Conservation (phyloP, 2,113 vertebrate genomes). For the Microcebus lehilahytsara region DNA sequence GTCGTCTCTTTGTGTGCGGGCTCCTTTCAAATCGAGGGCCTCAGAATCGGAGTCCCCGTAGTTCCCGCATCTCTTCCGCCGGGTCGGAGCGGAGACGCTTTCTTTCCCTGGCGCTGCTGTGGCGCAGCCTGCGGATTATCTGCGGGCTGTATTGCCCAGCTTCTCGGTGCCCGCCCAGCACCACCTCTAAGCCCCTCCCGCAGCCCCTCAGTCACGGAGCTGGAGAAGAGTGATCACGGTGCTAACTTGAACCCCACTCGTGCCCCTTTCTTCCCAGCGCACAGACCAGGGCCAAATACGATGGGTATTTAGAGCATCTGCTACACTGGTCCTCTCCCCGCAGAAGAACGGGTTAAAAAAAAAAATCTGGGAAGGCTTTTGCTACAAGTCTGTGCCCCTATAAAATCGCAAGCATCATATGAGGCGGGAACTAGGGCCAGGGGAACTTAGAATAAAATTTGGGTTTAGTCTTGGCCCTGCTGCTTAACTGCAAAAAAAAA, state of each 20-base stretch:
- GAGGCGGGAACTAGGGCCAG: neutral
- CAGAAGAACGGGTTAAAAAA: neutral
- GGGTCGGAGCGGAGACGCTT: no score
- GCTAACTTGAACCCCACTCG: neutral
- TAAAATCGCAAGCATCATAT: neutral
- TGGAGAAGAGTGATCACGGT: neutral
- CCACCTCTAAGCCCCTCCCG: neutral
- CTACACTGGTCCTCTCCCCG: neutral
- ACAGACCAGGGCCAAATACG: neutral
- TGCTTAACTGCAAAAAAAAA: neutral
- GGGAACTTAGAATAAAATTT: neutral
- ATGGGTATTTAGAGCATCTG: neutral
- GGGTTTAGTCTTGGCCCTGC: neutral
- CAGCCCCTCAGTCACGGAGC: neutral
- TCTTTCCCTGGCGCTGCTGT: neutral
- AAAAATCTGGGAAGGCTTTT: neutral
- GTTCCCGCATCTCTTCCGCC: neutral
- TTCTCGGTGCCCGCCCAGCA: neutral
- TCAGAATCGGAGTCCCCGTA: neutral
- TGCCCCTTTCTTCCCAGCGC: neutral
- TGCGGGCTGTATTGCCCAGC: neutral
- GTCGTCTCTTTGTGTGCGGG: conserved; percentile 68
- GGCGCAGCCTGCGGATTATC: conserved; percentile 3
- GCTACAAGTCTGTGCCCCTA: neutral
- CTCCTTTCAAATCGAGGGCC: conserved; percentile 42